Evolutionary conservation across 2,888 invertebrate genomes (phyloP).

Genomic region (Erynnis tages): DNA sequence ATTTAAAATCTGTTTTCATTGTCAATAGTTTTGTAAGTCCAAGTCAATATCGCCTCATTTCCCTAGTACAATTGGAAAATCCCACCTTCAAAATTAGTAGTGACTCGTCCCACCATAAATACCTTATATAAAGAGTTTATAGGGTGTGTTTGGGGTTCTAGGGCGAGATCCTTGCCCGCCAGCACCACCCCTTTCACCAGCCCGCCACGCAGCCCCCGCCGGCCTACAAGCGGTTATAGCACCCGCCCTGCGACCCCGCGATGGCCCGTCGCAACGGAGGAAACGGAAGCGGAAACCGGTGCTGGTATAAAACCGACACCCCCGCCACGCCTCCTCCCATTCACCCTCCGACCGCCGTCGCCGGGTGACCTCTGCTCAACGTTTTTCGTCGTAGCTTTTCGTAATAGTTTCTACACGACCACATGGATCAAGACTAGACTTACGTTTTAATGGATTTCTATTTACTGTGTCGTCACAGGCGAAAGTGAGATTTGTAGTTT

Average conservation of each 20-base stretch:
- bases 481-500: constrained; percentile 63
- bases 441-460: constrained; percentile 28
- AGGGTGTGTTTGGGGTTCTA: constrained; percentile 73
- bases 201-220: constrained; percentile 60
- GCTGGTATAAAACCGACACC: constrained; percentile 53
- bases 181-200: constrained; percentile 75
- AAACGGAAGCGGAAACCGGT: constrained; percentile 70
- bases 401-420: constrained; percentile 39
- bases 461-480: constrained; percentile 48
- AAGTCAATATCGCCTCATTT: too few species aligned
- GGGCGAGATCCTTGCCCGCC: constrained; percentile 75
- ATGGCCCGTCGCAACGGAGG: constrained; percentile 46
- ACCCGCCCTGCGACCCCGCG: constrained; percentile 51
- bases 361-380: constrained; percentile 31
- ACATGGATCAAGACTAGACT: constrained; percentile 48
- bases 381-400: constrained; percentile 33
- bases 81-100: not conserved
- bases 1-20: too few species aligned
- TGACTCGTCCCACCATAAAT: constrained; percentile 33
- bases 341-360: not conserved
- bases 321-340: not conserved
- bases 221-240: constrained; percentile 75
- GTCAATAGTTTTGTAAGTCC: too few species aligned
- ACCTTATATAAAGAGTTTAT: constrained; percentile 60
- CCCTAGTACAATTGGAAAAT: too few species aligned